Evolutionary conservation across 1,140 invertebrate species (phyloP).

Genomic region (Odontomachus brunneus): DNA sequence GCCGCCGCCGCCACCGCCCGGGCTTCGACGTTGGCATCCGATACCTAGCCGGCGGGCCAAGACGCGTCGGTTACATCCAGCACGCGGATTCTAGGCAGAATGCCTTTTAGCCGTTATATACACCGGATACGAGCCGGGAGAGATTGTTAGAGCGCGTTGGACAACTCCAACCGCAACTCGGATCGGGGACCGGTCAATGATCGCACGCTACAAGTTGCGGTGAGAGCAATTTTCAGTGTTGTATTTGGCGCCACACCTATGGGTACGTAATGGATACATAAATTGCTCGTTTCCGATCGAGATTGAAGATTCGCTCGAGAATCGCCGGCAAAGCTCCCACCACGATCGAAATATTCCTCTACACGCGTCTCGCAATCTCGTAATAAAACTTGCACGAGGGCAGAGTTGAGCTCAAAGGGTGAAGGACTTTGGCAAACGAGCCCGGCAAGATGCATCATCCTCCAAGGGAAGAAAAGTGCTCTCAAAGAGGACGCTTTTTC

Average conservation of each 20-base stretch:
- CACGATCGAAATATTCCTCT: background rate
- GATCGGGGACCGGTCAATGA: background rate
- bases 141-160: background rate
- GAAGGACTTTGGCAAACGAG: slow-evolving; percentile 26
- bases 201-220: background rate
- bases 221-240: background rate
- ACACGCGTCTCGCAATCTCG: background rate
- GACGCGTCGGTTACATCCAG: background rate
- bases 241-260: too few relatives aligned
- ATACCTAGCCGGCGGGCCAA: background rate
- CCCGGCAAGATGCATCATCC: slow-evolving; percentile 38
- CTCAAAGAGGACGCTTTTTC: slow-evolving; percentile 64
- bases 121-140: background rate
- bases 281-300: too few relatives aligned
- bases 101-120: slow-evolving; percentile 27
- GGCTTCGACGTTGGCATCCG: slow-evolving; percentile 13
- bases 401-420: background rate
- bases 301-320: too few relatives aligned
- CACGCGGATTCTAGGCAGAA: slow-evolving; percentile 20
- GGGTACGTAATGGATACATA: too few relatives aligned
- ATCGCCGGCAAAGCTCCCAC: too few relatives aligned
- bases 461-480: slow-evolving; percentile 37
- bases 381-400: slow-evolving; percentile 20
- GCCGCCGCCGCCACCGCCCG: too few relatives aligned
- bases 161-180: background rate